These are phyloP conservation scores for Lomographa bimaculata DNA, from an alignment of 2,888 invertebrate genomes.

Conservation along the genomic window DNA sequence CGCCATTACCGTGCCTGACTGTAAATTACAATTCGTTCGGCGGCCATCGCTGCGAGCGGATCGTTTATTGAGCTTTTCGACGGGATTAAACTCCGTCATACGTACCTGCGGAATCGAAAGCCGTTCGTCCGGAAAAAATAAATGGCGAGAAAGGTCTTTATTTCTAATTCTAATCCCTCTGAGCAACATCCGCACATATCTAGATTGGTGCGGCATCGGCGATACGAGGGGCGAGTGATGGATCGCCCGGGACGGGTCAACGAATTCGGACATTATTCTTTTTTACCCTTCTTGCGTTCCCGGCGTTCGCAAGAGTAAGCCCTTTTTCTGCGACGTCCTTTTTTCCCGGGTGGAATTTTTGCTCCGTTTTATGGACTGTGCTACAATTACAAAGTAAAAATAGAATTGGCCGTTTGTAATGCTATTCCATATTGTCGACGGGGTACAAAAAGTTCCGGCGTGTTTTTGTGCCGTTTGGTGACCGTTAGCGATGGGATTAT, in stretches of 20 bases:
- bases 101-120: conserved; percentile 10
- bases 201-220: conserved; percentile 53
- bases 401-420: conserved; percentile 76
- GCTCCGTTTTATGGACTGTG: conserved; percentile 77
- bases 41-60: conserved; percentile 52
- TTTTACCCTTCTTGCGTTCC: conserved; percentile 83
- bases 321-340: conserved; percentile 81
- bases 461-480: conserved; percentile 28
- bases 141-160: conserved; percentile 49
- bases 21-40: conserved; percentile 78
- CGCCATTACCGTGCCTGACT: conserved; percentile 71
- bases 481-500: conserved; percentile 14
- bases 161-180: conserved; percentile 64
- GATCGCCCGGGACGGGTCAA: conserved; percentile 84
- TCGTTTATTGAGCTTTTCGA: conserved; percentile 69
- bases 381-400: conserved; percentile 82
- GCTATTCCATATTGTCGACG: conserved; percentile 64
- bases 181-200: conserved; percentile 66
- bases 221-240: conserved; percentile 80
- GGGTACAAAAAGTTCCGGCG: conserved; percentile 42
- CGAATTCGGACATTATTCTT: conserved; percentile 85
- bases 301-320: conserved; percentile 78
- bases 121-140: conserved; percentile 29
- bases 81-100: conserved; percentile 46
- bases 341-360: conserved; percentile 75